Conservation (phyloP, 2,888 invertebrate species). For the Polylopha cassiicola region DNA sequence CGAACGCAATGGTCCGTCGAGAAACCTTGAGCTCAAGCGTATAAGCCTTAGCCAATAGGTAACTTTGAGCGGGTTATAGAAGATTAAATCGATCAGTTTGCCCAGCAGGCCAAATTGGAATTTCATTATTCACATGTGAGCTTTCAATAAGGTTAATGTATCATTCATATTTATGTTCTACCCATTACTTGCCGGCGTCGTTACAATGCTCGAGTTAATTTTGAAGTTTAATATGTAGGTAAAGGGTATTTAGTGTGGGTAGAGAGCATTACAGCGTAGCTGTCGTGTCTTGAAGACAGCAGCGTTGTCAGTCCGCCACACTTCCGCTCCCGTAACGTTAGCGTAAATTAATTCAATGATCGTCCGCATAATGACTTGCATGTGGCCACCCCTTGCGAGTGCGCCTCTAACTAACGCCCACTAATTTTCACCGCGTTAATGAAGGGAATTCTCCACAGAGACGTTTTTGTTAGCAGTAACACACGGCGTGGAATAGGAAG, state of each 20-base stretch:
- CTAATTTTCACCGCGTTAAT: constrained; percentile 66
- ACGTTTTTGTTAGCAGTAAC: constrained; percentile 58
- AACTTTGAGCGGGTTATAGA: constrained; percentile 15
- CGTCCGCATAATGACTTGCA: constrained; percentile 74
- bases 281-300: constrained; percentile 17
- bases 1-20: constrained; percentile 16
- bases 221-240: background rate
- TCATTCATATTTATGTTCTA: constrained; percentile 6
- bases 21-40: constrained; percentile 16
- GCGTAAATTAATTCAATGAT: constrained; percentile 73
- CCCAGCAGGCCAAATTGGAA: constrained; percentile 7
- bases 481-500: constrained; percentile 39
- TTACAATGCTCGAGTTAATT: constrained; percentile 6
- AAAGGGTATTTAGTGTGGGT: constrained; percentile 22
- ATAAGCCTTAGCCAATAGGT: constrained; percentile 11
- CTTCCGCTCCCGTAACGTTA: constrained; percentile 52
- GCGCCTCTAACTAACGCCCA: constrained; percentile 58
- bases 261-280: constrained; percentile 24
- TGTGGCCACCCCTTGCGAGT: constrained; percentile 53
- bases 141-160: constrained; percentile 1
- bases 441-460: constrained; percentile 56
- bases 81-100: constrained; percentile 15
- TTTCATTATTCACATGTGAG: constrained; percentile 2
- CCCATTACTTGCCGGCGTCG: background rate
- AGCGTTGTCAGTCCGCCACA: constrained; percentile 38